Evolutionary conservation across 2,797 vertebrate species (phyloP).

Genomic region (Sylvia borin): DNA sequence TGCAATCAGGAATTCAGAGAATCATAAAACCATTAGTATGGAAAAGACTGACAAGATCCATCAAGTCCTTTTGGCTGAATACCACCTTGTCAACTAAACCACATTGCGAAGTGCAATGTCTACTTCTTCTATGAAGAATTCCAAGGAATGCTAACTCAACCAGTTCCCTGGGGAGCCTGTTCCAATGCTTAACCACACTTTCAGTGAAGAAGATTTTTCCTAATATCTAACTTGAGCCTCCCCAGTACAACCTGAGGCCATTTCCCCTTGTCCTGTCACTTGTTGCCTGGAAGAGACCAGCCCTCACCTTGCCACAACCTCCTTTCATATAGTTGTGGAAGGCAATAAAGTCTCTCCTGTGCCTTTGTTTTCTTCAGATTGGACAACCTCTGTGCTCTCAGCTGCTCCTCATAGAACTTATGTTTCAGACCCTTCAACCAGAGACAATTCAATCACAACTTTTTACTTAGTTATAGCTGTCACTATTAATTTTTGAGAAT

Average conservation of each 20-base stretch:
- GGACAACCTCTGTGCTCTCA: not conserved
- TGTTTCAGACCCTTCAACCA: not conserved
- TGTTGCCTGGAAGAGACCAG: not conserved
- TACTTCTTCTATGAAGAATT: not conserved
- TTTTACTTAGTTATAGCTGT: not conserved
- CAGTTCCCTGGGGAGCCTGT: not conserved
- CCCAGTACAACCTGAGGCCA: not conserved
- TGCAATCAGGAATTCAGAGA: not conserved
- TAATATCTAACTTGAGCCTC: not conserved
- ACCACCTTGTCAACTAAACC: not conserved
- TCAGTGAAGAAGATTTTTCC: not conserved
- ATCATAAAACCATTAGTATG: not conserved
- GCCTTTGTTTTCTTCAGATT: not conserved
- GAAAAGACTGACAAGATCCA: not conserved
- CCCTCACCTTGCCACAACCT: not conserved
- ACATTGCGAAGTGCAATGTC: not conserved
- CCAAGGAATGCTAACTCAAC: not conserved
- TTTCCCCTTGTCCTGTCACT: not conserved
- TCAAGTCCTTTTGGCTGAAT: not conserved
- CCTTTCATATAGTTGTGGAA: not conserved
- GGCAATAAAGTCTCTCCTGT: not conserved
- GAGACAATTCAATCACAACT: not conserved
- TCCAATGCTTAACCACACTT: rapidly evolving
- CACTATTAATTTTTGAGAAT: not conserved
- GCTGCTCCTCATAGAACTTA: not conserved